These are phyloP conservation scores for Crypturellus tataupa DNA, from an alignment of 2,797 vertebrate genomes.

Conservation along the genomic window DNA sequence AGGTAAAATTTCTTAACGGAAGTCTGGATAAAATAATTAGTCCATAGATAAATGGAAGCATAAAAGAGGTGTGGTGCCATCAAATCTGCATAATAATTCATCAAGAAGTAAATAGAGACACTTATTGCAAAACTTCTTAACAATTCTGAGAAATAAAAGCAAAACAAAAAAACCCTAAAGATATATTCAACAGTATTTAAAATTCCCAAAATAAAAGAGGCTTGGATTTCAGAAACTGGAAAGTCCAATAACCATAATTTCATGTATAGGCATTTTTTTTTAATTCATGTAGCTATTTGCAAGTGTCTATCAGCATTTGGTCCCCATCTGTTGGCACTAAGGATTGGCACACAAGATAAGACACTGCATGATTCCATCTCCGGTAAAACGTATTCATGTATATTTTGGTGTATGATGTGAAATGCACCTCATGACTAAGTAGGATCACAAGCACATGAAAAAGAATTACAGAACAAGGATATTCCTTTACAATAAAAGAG, in stretches of 20 bases:
- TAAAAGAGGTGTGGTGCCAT: background rate
- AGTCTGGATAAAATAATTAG: background rate
- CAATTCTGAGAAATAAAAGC: background rate
- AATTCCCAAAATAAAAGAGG: background rate
- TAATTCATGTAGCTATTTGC: background rate
- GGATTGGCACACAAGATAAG: background rate
- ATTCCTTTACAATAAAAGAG: background rate
- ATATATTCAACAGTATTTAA: background rate
- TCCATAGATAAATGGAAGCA: background rate
- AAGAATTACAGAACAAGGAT: background rate
- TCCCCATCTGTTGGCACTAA: background rate
- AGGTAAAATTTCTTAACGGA: background rate
- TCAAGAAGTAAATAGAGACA: accelerated
- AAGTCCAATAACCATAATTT: background rate
- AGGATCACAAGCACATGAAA: background rate
- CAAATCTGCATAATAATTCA: background rate
- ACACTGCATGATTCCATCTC: accelerated
- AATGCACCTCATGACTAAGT: background rate
- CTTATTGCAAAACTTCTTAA: background rate
- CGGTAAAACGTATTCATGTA: background rate
- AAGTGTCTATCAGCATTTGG: background rate
- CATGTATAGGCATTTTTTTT: background rate
- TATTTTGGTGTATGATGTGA: background rate
- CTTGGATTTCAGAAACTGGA: background rate
- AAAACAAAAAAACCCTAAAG: background rate